These are phyloP conservation scores for Cebus imitator DNA, from an alignment of 2,113 vertebrate species.

Conservation along the genomic window DNA sequence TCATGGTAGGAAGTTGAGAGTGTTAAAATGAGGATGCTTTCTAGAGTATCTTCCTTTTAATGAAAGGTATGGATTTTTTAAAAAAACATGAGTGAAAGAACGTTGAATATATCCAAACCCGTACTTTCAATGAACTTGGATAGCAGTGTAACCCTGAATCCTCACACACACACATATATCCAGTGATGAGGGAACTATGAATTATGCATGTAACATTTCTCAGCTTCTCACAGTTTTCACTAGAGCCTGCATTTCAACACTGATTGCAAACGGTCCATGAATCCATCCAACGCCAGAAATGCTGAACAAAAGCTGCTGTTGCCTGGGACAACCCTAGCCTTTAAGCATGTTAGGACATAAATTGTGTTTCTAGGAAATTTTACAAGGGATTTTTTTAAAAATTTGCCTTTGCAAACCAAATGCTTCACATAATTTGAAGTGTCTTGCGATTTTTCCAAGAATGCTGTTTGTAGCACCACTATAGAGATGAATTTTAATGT, in stretches of 20 bases:
- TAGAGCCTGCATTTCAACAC: slow-evolving; percentile 76
- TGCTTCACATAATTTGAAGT: slow-evolving; percentile 68
- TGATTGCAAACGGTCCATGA: slow-evolving; percentile 75
- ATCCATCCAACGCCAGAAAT: slow-evolving; percentile 74
- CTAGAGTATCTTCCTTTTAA: background rate
- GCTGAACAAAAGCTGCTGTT: slow-evolving; percentile 70
- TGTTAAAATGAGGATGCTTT: background rate
- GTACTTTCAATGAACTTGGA: slow-evolving; percentile 42
- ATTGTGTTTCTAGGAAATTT: slow-evolving; percentile 78
- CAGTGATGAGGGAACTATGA: slow-evolving; percentile 65
- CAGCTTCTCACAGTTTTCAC: slow-evolving; percentile 78
- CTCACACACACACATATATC: slow-evolving; percentile 42
- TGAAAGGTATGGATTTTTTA: background rate
- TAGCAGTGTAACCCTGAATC: slow-evolving; percentile 56
- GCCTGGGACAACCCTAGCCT: slow-evolving; percentile 70
- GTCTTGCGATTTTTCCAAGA: slow-evolving; percentile 52
- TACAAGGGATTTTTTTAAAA: slow-evolving; percentile 15
- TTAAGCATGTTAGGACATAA: slow-evolving; percentile 69
- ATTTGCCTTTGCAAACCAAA: slow-evolving; percentile 60
- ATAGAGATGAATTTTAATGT: slow-evolving; percentile 68
- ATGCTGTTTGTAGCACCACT: slow-evolving; percentile 46
- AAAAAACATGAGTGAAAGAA: slow-evolving; percentile 5
- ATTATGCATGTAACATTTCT: slow-evolving; percentile 80
- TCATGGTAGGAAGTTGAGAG: background rate
- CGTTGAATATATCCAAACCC: slow-evolving; percentile 23